phyloP scores from a whole-genome alignment of 1,140 invertebrate species.

The Camponotus floridanus region DNA sequence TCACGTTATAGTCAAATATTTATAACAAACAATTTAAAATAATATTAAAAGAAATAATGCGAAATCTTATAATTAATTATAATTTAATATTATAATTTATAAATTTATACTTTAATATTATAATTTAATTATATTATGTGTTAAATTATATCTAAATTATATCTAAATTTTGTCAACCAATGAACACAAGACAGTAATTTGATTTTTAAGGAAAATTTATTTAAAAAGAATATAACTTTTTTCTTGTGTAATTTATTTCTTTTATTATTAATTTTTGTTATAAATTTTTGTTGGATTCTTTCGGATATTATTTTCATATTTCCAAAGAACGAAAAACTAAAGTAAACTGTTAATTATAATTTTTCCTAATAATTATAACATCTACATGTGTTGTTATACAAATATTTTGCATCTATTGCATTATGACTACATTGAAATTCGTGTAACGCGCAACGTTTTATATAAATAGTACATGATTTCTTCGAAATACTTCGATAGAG shows the following conservation, averaged over 20 bases:
- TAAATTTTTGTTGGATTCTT: not conserved
- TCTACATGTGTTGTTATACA: not conserved
- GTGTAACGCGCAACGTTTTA: not conserved
- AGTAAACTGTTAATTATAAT: not conserved
- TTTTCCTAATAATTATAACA: not conserved
- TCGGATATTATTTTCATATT: conserved; percentile 1
- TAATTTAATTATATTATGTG: not conserved
- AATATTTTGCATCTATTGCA: conserved; percentile 11
- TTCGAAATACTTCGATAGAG: not conserved
- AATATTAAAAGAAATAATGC: not conserved
- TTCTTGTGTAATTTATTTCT: not conserved
- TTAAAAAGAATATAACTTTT: not conserved
- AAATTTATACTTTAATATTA: not conserved
- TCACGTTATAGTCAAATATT: too few species aligned
- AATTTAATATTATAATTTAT: not conserved
- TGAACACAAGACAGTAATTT: not conserved
- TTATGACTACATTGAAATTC: conserved; percentile 8
- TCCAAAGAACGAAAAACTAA: not conserved
- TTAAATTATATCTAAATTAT: not conserved
- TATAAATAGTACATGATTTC: not conserved
- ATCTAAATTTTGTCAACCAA: not conserved
- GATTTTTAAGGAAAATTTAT: conserved; percentile 11
- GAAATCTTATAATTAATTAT: not conserved
- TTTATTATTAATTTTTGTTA: not conserved
- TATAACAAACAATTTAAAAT: not conserved